These are phyloP conservation scores for Trinectes maculatus DNA, from an alignment of 2,113 vertebrate species.

Conservation along the genomic window DNA sequence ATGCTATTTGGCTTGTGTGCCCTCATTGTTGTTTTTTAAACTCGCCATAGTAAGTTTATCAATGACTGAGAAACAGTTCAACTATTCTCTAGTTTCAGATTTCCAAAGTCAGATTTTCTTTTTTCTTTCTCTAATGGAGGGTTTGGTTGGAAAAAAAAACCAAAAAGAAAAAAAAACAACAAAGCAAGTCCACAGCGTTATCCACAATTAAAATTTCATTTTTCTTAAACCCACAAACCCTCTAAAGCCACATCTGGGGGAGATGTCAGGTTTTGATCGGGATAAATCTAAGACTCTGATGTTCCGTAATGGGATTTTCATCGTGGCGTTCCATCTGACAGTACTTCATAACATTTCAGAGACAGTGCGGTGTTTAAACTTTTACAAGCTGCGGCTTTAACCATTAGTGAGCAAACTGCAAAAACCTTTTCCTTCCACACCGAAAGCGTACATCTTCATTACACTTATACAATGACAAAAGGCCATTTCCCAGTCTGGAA, in stretches of 20 bases:
- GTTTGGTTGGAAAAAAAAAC: too few species aligned
- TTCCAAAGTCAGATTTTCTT: too few species aligned
- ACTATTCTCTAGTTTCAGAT: too few species aligned
- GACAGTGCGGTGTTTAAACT: neutral
- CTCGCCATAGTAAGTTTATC: too few species aligned
- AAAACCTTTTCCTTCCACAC: neutral
- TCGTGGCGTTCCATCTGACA: neutral
- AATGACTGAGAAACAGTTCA: too few species aligned
- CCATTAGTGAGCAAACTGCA: slow-evolving; percentile 18
- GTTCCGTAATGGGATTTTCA: neutral
- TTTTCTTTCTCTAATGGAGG: too few species aligned
- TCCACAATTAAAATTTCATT: neutral
- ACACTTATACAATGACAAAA: slow-evolving; percentile 7
- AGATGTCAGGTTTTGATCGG: neutral
- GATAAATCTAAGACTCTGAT: neutral
- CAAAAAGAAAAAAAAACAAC: too few species aligned
- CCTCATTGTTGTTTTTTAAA: too few species aligned
- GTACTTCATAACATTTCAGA: slow-evolving; percentile 5
- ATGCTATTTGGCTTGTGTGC: too few species aligned
- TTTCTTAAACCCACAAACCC: neutral
- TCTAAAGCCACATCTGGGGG: neutral
- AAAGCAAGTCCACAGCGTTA: too few species aligned
- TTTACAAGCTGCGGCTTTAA: neutral
- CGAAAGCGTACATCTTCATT: slow-evolving; percentile 17
- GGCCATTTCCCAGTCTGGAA: slow-evolving; percentile 43